These are phyloP conservation scores for Odontomachus brunneus DNA, from an alignment of 1,140 invertebrate species.

Conservation along the genomic window DNA sequence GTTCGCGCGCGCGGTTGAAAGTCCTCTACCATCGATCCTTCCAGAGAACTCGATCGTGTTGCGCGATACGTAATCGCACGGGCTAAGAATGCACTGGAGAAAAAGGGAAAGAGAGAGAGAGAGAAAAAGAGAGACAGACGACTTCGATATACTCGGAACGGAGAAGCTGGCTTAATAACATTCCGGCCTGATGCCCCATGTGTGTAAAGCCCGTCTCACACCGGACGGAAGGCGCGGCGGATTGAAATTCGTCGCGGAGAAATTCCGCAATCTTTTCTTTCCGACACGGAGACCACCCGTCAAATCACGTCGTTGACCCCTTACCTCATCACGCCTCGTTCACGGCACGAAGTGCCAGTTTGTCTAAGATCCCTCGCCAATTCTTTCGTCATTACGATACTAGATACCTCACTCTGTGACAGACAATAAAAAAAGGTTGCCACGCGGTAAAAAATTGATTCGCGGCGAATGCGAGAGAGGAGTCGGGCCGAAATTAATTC, in stretches of 20 bases:
- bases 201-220: constrained; percentile 46
- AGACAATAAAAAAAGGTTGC: background rate
- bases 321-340: constrained; percentile 3
- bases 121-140: background rate
- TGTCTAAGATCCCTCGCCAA: background rate
- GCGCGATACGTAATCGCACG: constrained; percentile 17
- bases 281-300: constrained; percentile 5
- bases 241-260: constrained; percentile 65
- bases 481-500: background rate
- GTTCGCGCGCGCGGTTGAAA: constrained; percentile 27
- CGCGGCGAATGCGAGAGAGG: background rate
- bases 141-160: background rate
- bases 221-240: constrained; percentile 42
- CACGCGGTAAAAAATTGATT: constrained; percentile 9
- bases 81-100: background rate
- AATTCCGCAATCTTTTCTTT: constrained; percentile 60
- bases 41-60: constrained; percentile 25
- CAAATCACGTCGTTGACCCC: constrained; percentile 33
- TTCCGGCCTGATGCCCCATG: constrained; percentile 36
- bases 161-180: constrained; percentile 39
- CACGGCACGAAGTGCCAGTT: constrained; percentile 10
- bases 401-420: background rate
- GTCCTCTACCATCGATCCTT: constrained; percentile 43
- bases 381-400: constrained; percentile 9
- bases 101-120: background rate